These are phyloP conservation scores for Anguilla pacifica DNA, from an alignment of 2,797 vertebrate species.

Conservation along the genomic window DNA sequence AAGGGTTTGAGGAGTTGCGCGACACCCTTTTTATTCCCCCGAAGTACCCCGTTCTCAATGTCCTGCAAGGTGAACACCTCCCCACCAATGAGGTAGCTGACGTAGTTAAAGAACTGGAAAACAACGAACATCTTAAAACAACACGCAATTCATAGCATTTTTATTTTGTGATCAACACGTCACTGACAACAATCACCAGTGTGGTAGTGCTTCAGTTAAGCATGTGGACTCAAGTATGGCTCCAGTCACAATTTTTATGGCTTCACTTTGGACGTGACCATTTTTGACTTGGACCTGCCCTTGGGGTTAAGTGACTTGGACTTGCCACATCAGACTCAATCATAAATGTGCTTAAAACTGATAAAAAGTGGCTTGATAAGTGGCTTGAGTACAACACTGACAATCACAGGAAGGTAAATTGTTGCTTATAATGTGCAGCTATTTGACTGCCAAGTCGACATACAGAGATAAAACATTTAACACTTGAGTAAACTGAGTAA, in stretches of 20 bases:
- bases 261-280: not conserved
- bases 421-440: too few relatives aligned
- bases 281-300: not conserved
- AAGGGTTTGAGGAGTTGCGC: conserved; percentile 75
- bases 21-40: conserved; percentile 78
- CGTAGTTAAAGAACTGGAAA: conserved; percentile 78
- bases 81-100: conserved; percentile 81
- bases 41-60: conserved; percentile 79
- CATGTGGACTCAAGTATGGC: not conserved
- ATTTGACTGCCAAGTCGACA: too few relatives aligned
- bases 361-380: too few relatives aligned
- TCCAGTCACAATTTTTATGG: not conserved
- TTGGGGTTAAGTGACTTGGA: not conserved
- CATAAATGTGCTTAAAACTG: not conserved
- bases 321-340: not conserved
- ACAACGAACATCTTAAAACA: not conserved
- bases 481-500: not conserved
- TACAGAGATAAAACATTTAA: not conserved
- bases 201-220: not conserved
- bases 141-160: not conserved
- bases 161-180: not conserved
- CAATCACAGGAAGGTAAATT: too few relatives aligned
- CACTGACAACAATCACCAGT: not conserved
- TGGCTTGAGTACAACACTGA: too few relatives aligned
- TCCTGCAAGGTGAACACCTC: conserved; percentile 80